Conservation (phyloP, 2,113 vertebrate genomes). For the Mastomys coucha region DNA sequence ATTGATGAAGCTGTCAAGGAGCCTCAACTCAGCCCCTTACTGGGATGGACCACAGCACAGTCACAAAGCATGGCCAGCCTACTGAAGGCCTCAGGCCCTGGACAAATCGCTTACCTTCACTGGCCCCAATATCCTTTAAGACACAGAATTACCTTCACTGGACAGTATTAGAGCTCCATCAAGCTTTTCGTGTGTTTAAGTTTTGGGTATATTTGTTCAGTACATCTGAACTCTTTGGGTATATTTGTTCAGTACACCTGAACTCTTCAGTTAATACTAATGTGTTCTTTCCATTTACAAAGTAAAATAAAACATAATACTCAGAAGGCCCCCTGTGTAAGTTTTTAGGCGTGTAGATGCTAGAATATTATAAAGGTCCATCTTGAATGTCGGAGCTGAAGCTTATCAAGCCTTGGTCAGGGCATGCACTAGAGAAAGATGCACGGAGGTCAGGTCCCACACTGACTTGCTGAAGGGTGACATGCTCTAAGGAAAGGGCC, state of each 20-base stretch:
- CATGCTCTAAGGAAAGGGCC: not conserved
- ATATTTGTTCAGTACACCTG: not conserved
- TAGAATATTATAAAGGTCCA: constrained; percentile 16
- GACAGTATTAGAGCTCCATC: not conserved
- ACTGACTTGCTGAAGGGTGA: not conserved
- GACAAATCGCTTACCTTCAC: not conserved
- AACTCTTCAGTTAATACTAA: constrained; percentile 20
- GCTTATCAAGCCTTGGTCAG: not conserved
- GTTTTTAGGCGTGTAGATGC: constrained; percentile 17
- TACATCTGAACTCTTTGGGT: not conserved
- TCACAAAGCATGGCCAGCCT: not conserved
- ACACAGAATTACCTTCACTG: not conserved
- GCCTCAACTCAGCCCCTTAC: not conserved
- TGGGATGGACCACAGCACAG: not conserved
- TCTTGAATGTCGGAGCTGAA: not conserved
- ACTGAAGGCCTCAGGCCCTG: not conserved
- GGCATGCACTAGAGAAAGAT: not conserved
- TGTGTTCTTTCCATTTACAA: constrained; percentile 39
- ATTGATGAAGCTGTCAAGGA: not conserved
- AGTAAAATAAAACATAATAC: not conserved
- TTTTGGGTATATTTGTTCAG: not conserved
- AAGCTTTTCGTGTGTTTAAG: not conserved
- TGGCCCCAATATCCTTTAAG: not conserved
- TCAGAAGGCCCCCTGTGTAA: not conserved
- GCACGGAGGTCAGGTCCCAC: not conserved